Evolutionary conservation across 2,113 vertebrate species (phyloP).

Genomic region (Indicator maculatus): DNA sequence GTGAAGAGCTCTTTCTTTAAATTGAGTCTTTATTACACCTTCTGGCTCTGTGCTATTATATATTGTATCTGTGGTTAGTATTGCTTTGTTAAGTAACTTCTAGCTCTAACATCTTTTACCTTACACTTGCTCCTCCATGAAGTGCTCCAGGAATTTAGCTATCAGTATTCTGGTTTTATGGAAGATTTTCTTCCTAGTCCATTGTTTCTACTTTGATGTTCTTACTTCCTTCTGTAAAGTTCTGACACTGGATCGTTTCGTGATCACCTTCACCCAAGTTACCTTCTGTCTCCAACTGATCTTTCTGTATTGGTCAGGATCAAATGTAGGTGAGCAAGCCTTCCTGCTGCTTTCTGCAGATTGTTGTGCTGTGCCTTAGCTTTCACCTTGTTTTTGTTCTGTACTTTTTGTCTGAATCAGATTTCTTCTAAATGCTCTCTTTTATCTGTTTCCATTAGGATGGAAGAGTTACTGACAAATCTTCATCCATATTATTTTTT

Average conservation of each 20-base stretch:
- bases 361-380: neutral
- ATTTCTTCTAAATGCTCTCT: neutral
- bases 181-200: neutral
- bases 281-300: neutral
- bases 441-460: neutral
- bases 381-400: neutral
- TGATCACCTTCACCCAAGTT: neutral
- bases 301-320: neutral
- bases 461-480: neutral
- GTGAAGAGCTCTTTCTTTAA: neutral
- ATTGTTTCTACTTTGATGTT: constrained; percentile 9
- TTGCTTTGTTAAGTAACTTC: neutral
- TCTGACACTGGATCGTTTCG: neutral
- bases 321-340: neutral
- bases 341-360: constrained; percentile 2
- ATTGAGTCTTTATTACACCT: neutral
- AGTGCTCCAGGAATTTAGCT: neutral
- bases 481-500: neutral
- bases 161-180: neutral
- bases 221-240: neutral
- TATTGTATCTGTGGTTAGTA: neutral
- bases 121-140: neutral
- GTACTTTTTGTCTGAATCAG: neutral
- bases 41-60: neutral
- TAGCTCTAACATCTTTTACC: neutral